Evolutionary conservation across 1,140 invertebrate species (phyloP), one percentile per base, ranked within the genome.

Genomic region (Tetramorium simillimum): DNA sequence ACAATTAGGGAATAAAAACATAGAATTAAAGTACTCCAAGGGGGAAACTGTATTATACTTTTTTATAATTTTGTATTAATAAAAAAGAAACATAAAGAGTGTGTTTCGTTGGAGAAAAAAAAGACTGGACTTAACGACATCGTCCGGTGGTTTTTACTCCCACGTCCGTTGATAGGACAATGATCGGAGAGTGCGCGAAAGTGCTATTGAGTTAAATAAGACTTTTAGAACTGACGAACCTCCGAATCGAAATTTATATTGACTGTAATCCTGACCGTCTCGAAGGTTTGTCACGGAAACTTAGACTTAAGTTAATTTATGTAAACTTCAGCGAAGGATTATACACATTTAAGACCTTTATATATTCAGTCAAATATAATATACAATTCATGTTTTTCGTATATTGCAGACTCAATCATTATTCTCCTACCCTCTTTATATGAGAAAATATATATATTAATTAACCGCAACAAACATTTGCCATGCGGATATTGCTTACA

Each of bases 321-420:
- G 81, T 88, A 78, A 43, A 88, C 56, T 86, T 88, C 75, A 73
- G 78, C 78, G 77, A 88, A 87, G 10, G 51, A 91, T 84, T 58
- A 88, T 89, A 87, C 80, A 81, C 43, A 78, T 72, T 84, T 92
- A 92, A 92, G 85, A 89, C 65, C 84, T 92, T 91, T 91, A 92
- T 91, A 91, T 92, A 92, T 89, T 90, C 85, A 86, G 76, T 92
- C 88, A 91, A 92, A 67, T 91, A 92, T 81, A 86, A 91, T 90
- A 92, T 90, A 90, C 86, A 85, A 91, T 91, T 86, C 77, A 92
- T 92, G 91, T 92, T 92, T 92, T 92, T 92, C 85, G 90, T 92
- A 92, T 58, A 65, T 82, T 62, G 43, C 56, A n/a, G 16, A 24
- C 21, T 60, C 12, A n/a, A 0, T 56, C 5, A 82, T 70, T 78